phyloP scores from a whole-genome alignment of 2,888 invertebrate genomes.

The Oeneis ivallda region DNA sequence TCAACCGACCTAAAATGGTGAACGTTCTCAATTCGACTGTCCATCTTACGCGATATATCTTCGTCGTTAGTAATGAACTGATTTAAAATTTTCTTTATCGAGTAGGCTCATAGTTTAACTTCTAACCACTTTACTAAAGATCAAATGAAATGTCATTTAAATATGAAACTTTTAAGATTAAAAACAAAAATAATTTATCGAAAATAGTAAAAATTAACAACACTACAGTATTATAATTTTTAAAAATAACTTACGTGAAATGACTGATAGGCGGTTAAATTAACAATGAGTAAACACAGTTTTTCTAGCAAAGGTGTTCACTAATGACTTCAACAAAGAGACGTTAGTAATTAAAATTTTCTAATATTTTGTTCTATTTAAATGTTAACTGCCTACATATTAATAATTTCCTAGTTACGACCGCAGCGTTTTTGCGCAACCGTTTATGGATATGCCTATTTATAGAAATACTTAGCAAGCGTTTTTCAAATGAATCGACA shows the following conservation, averaged over 20 bases:
- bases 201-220: neutral
- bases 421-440: neutral
- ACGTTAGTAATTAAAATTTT: conserved; percentile 18
- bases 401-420: neutral
- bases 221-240: conserved; percentile 1
- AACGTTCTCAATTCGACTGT: too few relatives aligned
- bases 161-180: too few relatives aligned
- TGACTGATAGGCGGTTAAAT: conserved; percentile 6
- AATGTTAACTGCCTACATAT: conserved; percentile 8
- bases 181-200: neutral
- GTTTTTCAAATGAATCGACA: neutral
- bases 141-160: too few relatives aligned
- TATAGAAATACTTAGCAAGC: neutral
- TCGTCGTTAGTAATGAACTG: too few relatives aligned
- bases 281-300: neutral
- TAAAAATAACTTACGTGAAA: neutral
- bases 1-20: too few relatives aligned
- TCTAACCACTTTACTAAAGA: too few relatives aligned
- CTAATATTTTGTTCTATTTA: conserved; percentile 10
- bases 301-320: conserved; percentile 16
- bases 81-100: too few relatives aligned
- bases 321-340: conserved; percentile 10
- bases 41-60: too few relatives aligned
- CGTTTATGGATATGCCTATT: neutral
- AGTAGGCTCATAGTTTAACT: too few relatives aligned